These are phyloP conservation scores for Lissonota sp. DNA, from an alignment of 2,888 invertebrate species.

Conservation along the genomic window DNA sequence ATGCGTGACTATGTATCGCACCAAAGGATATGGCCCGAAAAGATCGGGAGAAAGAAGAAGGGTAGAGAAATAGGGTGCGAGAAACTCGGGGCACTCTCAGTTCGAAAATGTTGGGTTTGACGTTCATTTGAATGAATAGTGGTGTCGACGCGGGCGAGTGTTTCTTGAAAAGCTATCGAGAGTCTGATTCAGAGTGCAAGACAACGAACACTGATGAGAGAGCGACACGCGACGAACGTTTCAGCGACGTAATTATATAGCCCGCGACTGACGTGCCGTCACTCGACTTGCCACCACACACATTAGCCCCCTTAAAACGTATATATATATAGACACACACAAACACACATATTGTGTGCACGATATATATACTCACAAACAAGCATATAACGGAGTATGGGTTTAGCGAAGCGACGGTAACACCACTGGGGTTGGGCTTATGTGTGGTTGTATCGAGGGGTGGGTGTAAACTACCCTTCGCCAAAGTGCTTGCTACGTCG, in stretches of 20 bases:
- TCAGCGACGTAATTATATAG: slow-evolving; percentile 61
- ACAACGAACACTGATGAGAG: slow-evolving; percentile 19
- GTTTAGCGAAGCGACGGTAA: slow-evolving; percentile 33
- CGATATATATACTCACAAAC: neutral
- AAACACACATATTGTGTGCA: neutral
- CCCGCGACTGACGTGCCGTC: slow-evolving; percentile 54
- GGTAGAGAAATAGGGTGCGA: slow-evolving; percentile 7
- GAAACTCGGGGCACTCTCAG: slow-evolving; percentile 21
- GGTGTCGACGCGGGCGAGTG: slow-evolving; percentile 23
- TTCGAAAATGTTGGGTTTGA: slow-evolving; percentile 35
- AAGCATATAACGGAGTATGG: neutral
- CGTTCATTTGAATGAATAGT: slow-evolving; percentile 23
- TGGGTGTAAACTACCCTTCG: slow-evolving; percentile 49
- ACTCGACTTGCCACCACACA: slow-evolving; percentile 61
- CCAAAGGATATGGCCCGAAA: neutral
- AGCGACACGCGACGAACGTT: slow-evolving; percentile 57
- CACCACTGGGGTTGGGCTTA: slow-evolving; percentile 44
- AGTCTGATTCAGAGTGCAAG: slow-evolving; percentile 35
- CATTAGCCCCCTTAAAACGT: slow-evolving; percentile 35
- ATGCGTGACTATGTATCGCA: slow-evolving; percentile 3
- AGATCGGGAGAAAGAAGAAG: neutral
- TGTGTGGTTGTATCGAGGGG: slow-evolving; percentile 39
- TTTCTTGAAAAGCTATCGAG: slow-evolving; percentile 1
- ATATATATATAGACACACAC: slow-evolving; percentile 2
- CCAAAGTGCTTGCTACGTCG: slow-evolving; percentile 38